A percentile compares a stretch with the other conserved stretches of the same genome.
phyloP scores from a whole-genome alignment of 2,888 invertebrate species.

The Dorcus hopei region DNA sequence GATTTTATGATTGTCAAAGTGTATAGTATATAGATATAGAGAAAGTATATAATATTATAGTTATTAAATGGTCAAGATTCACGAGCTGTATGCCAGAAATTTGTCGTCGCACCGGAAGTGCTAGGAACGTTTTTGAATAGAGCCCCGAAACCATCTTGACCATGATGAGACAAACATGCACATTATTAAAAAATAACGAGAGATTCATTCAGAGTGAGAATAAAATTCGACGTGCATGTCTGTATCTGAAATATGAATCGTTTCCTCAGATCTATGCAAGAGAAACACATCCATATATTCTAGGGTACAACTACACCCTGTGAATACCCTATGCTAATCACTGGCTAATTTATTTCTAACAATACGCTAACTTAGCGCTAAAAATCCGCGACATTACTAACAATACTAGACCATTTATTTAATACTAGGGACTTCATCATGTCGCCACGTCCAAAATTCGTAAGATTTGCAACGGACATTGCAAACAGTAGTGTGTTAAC shows the following conservation, averaged over 20 bases:
- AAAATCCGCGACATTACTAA: slow-evolving; percentile 44
- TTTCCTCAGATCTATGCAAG: slow-evolving; percentile 26
- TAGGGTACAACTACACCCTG: slow-evolving; percentile 52
- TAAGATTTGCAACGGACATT: slow-evolving; percentile 1
- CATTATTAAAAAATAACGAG: slow-evolving; percentile 12
- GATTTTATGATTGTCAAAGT: slow-evolving; percentile 49
- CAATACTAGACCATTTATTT: slow-evolving; percentile 40
- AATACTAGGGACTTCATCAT: slow-evolving; percentile 31
- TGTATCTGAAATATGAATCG: slow-evolving; percentile 24
- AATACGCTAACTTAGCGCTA: slow-evolving; percentile 27
- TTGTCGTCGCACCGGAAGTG: not conserved
- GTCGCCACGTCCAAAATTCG: slow-evolving; percentile 11
- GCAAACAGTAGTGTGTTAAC: slow-evolving; percentile 7
- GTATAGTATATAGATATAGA: slow-evolving; percentile 41
- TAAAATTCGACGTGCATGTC: slow-evolving; percentile 14
- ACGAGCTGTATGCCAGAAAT: not conserved
- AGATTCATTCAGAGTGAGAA: slow-evolving; percentile 3
- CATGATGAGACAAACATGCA: slow-evolving; percentile 7
- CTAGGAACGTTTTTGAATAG: not conserved
- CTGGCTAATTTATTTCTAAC: slow-evolving; percentile 42
- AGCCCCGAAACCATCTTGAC: slow-evolving; percentile 9
- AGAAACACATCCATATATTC: slow-evolving; percentile 34
- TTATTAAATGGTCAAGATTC: not conserved
- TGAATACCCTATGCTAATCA: slow-evolving; percentile 48
- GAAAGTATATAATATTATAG: slow-evolving; percentile 19